Percentiles rank a stretch among this genome's conserved stretches.
These are phyloP conservation scores for Drosophila formosana DNA, from an alignment of 2,888 invertebrate species.

Conservation along the genomic window DNA sequence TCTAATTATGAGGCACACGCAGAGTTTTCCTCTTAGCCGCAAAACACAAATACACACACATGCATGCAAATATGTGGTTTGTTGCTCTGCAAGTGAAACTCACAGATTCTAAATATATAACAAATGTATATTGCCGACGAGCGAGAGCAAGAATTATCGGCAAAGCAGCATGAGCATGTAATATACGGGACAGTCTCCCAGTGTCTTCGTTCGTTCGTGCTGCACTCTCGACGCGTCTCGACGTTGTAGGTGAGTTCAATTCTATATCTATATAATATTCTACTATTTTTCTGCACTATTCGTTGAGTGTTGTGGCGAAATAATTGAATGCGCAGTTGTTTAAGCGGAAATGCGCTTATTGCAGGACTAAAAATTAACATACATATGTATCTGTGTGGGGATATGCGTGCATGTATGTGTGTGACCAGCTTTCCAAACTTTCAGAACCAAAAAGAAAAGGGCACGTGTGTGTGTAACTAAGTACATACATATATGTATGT, in stretches of 20 bases:
- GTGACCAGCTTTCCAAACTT: constrained; percentile 37
- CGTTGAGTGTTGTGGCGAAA: neutral
- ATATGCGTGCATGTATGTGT: neutral
- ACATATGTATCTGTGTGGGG: neutral
- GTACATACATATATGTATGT: no score
- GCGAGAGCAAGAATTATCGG: constrained; percentile 48
- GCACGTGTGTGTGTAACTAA: neutral
- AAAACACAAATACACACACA: constrained; percentile 10
- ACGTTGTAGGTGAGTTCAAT: constrained; percentile 60
- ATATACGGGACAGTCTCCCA: constrained; percentile 72
- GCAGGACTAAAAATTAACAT: constrained; percentile 4
- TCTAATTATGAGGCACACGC: constrained; percentile 27
- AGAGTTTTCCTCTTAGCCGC: constrained; percentile 25
- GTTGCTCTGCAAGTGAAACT: constrained; percentile 27
- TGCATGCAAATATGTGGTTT: constrained; percentile 22
- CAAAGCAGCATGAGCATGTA: constrained; percentile 63
- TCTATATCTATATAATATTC: constrained; percentile 24
- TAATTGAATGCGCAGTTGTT: neutral
- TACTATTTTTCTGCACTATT: constrained; percentile 6
- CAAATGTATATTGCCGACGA: constrained; percentile 38
- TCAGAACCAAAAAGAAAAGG: neutral
- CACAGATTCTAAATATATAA: constrained; percentile 60
- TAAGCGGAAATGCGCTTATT: constrained; percentile 31
- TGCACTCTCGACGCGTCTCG: constrained; percentile 73
- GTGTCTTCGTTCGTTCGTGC: constrained; percentile 63